These are phyloP conservation scores for Malurus elegans DNA, from an alignment of 2,113 vertebrate species.

Conservation along the genomic window DNA sequence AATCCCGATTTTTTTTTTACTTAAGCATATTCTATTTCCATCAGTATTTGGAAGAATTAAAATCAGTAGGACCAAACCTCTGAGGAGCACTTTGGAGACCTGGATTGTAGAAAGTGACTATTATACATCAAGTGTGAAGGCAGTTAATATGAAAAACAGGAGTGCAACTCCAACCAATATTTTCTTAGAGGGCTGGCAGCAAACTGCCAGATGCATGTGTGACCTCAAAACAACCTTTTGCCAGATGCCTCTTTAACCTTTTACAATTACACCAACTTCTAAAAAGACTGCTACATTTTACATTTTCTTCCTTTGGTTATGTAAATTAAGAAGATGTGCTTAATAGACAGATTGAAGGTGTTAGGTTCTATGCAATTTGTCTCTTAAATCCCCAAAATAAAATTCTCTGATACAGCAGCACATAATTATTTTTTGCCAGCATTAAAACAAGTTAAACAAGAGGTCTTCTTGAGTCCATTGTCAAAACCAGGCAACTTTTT, in stretches of 20 bases:
- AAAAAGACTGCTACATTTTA: constrained; percentile 31
- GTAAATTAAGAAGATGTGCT: constrained; percentile 12
- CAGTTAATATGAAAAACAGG: constrained; percentile 63
- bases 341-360: constrained; percentile 2
- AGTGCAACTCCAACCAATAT: constrained; percentile 29
- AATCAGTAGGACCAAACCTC: not conserved
- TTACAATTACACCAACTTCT: constrained; percentile 49
- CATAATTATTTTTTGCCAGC: not conserved
- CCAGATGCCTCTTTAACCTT: constrained; percentile 66
- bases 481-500: not conserved
- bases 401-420: not conserved
- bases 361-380: not conserved
- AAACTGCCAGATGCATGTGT: constrained; percentile 56
- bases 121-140: constrained; percentile 33
- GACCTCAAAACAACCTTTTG: constrained; percentile 65
- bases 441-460: constrained; percentile 13
- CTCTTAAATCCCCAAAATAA: not conserved
- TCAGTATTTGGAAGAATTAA: not conserved
- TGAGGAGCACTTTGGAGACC: not conserved
- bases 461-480: not conserved
- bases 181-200: constrained; percentile 42
- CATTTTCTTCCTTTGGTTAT: constrained; percentile 32
- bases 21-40: not conserved
- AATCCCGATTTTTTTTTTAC: not conserved
- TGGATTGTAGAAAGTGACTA: not conserved